Percentiles rank a stretch among this genome's conserved stretches.
Evolutionary conservation across 53 echinoderm and acorn worm species (phyloP).

Genomic region (Luidia sarsii): DNA sequence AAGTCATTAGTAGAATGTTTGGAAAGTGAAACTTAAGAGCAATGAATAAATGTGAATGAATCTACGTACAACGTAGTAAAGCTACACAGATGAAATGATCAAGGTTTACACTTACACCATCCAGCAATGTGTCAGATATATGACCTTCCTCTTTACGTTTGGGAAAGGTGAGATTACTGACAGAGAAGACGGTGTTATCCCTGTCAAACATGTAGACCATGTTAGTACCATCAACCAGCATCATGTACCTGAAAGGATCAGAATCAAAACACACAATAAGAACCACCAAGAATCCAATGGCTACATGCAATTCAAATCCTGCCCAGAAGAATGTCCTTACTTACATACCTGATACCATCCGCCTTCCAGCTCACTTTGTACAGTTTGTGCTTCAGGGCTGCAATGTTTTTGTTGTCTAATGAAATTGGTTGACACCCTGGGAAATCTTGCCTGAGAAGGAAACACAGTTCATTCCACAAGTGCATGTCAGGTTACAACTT

Average conservation of each 20-base stretch:
- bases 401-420: slow-evolving; percentile 79
- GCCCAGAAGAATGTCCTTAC: neutral
- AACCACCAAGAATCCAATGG: neutral
- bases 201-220: slow-evolving; percentile 89
- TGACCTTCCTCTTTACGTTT: slow-evolving; percentile 83
- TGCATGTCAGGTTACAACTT: neutral
- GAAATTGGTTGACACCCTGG: slow-evolving; percentile 91
- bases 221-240: slow-evolving; percentile 86
- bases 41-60: neutral
- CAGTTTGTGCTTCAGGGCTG: slow-evolving; percentile 64
- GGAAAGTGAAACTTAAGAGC: neutral
- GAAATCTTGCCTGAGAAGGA: slow-evolving; percentile 35
- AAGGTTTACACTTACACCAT: slow-evolving; percentile 94
- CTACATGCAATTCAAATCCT: neutral
- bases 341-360: slow-evolving; percentile 87
- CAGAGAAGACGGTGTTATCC: slow-evolving; percentile 79
- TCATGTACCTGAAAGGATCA: slow-evolving; percentile 82
- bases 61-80: too few relatives aligned
- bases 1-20: neutral
- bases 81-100: too few relatives aligned
- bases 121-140: slow-evolving; percentile 76
- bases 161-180: slow-evolving; percentile 81
- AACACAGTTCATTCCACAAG: neutral
- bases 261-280: neutral
- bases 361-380: slow-evolving; percentile 99